Conservation (phyloP, 2,797 vertebrate species). For the Bufotes viridis region DNA sequence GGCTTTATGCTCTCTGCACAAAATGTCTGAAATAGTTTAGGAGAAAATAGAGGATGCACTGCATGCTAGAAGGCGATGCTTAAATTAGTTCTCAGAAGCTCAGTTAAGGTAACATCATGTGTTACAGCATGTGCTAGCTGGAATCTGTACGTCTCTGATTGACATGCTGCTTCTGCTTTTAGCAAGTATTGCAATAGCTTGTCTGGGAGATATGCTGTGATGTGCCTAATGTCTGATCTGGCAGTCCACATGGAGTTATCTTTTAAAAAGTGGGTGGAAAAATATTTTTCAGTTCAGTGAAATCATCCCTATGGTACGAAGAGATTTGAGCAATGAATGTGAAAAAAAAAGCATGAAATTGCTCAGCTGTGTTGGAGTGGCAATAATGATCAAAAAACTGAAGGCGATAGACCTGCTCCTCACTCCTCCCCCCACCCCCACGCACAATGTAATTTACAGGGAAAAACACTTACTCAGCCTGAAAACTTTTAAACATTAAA, state of each 20-base stretch:
- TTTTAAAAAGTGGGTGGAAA: constrained; percentile 40
- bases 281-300: constrained; percentile 40
- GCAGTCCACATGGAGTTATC: constrained; percentile 24
- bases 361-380: constrained; percentile 30
- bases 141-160: constrained; percentile 69
- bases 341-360: constrained; percentile 30
- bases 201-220: constrained; percentile 70
- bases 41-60: constrained; percentile 77
- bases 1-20: constrained; percentile 72
- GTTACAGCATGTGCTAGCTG: constrained; percentile 65
- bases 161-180: constrained; percentile 70
- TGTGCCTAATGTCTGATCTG: constrained; percentile 44
- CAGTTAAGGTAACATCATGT: constrained; percentile 67
- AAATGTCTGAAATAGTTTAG: constrained; percentile 82
- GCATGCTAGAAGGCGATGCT: constrained; percentile 78
- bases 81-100: constrained; percentile 76
- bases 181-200: constrained; percentile 71
- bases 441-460: neutral
- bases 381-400: constrained; percentile 18
- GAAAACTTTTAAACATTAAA: constrained; percentile 33
- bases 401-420: neutral
- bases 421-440: neutral
- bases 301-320: constrained; percentile 2
- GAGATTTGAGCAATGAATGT: constrained; percentile 3
- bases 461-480: neutral